Evolutionary conservation across 2,888 invertebrate genomes (phyloP).

Genomic region (Tetragonisca angustula): DNA sequence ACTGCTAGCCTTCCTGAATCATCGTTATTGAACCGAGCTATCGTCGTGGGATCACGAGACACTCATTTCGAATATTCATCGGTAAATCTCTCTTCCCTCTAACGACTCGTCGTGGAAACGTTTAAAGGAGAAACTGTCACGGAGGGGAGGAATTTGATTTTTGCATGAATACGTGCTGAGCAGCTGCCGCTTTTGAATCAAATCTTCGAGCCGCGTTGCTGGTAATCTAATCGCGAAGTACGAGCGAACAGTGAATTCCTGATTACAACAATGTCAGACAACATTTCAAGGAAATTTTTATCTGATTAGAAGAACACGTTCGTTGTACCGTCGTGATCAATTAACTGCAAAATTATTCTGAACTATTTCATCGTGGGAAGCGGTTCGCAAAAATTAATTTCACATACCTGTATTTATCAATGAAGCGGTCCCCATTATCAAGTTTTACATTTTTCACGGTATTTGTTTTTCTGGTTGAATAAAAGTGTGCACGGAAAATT

Average conservation of each 20-base stretch:
- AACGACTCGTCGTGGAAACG: background rate
- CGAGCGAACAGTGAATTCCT: background rate
- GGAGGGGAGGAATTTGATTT: slow-evolving; percentile 1
- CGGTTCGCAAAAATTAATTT: background rate
- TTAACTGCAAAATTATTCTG: background rate
- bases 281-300: background rate
- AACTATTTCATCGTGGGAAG: background rate
- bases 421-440: background rate
- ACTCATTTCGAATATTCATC: slow-evolving; percentile 26
- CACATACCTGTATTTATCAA: background rate
- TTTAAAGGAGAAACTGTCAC: background rate
- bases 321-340: background rate
- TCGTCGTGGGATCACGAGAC: slow-evolving; percentile 35
- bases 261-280: background rate
- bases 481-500: no score
- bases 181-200: background rate
- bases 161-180: slow-evolving; percentile 8
- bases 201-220: slow-evolving; percentile 11
- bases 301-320: background rate
- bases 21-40: slow-evolving; percentile 74
- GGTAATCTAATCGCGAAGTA: slow-evolving; percentile 18
- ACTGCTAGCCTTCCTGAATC: slow-evolving; percentile 85
- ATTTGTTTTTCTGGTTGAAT: background rate
- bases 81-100: slow-evolving; percentile 25
- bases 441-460: no score